phyloP scores from a whole-genome alignment of 2,888 invertebrate genomes.

The Bedellia somnulentella region DNA sequence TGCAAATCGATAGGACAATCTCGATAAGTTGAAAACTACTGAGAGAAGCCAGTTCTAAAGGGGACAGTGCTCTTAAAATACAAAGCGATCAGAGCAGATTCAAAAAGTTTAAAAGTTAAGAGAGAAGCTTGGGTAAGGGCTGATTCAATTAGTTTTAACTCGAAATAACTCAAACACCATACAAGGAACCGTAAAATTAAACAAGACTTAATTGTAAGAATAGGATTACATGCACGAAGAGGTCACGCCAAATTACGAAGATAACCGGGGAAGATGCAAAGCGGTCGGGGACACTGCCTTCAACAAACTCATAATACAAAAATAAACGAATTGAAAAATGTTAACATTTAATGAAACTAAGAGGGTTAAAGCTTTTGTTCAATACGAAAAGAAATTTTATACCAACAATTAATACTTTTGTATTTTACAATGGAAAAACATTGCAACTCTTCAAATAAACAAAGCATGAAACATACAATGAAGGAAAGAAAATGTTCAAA shows the following conservation, averaged over 20 bases:
- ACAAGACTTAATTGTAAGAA: conserved; percentile 28
- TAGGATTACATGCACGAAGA: conserved; percentile 57
- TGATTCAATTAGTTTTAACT: no score
- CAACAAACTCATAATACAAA: conserved; percentile 39
- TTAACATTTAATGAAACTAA: no score
- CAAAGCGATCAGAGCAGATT: conserved; percentile 31
- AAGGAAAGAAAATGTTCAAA: no score
- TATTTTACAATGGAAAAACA: no score
- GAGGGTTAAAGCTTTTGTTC: conserved; percentile 15
- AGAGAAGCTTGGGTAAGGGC: no score
- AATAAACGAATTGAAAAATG: no score
- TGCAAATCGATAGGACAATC: conserved; percentile 2
- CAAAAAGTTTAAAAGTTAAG: conserved; percentile 25
- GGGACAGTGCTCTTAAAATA: conserved; percentile 36
- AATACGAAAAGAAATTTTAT: conserved; percentile 6
- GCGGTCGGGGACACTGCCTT: conserved; percentile 62
- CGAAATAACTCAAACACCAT: no score
- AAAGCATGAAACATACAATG: no score
- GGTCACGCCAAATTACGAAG: conserved; percentile 57
- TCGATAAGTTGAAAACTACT: conserved; percentile 19
- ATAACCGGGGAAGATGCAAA: conserved; percentile 53
- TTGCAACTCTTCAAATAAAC: no score
- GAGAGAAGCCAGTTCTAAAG: conserved; percentile 45
- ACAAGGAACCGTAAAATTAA: no score
- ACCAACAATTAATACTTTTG: no score